A percentile compares a stretch with the other conserved stretches of the same genome.
Conservation (phyloP, 1,140 invertebrate species). For the Saccostrea echinata region DNA sequence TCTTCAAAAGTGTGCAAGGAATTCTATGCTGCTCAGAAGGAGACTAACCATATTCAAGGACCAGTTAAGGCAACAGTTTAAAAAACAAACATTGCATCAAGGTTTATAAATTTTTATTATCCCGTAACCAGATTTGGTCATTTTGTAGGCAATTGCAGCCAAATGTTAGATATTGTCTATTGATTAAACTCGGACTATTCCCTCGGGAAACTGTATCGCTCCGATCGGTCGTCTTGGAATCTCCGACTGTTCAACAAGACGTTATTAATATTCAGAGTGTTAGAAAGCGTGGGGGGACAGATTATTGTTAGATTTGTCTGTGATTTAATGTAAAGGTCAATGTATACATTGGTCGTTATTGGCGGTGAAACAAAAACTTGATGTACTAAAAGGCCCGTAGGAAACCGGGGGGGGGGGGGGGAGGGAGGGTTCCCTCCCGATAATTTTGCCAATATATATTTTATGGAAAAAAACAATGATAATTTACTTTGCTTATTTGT, state of each 20-base stretch:
- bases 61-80: not conserved
- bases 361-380: not conserved
- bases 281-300: not conserved
- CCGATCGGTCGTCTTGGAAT: not conserved
- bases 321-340: not conserved
- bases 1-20: too few relatives aligned
- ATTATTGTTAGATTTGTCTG: not conserved
- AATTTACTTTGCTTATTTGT: too few relatives aligned
- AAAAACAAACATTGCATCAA: not conserved
- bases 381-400: too few relatives aligned
- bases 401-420: too few relatives aligned
- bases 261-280: not conserved
- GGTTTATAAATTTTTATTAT: not conserved
- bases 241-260: not conserved
- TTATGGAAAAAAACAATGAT: too few relatives aligned
- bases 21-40: not conserved
- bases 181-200: slow-evolving; percentile 12
- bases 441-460: too few relatives aligned
- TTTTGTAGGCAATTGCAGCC: not conserved
- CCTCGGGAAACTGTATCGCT: not conserved
- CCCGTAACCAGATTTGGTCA: not conserved
- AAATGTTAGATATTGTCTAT: not conserved
- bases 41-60: not conserved
- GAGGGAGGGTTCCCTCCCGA: too few relatives aligned
- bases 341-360: not conserved